Base-by-base conservation (phyloP, 1,140 invertebrate genomes). In the Colletes latitarsis region DNA sequence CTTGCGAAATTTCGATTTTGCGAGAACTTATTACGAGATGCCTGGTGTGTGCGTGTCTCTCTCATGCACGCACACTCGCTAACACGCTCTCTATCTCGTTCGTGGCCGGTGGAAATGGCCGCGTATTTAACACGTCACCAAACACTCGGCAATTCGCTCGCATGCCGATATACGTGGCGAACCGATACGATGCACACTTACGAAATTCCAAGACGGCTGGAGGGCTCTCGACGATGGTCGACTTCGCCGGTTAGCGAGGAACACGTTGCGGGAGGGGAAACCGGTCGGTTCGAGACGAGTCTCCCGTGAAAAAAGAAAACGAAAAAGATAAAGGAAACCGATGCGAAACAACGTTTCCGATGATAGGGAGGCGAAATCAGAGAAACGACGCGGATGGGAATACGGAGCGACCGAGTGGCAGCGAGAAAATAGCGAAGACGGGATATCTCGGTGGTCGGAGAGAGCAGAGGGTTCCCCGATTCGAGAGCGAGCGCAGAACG, bases 51-150 rank as follows among this genome's bases (percentile, higher is more conserved):
- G 30, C 2, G 43, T 43, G 49, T 49, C 53, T 75, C 19, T 74
- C 79, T 84, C 69, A 58, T 6, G 14, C 4, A 53, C 52, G 46
- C 71, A 80, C 64, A 67, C 21, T 52, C 60, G 57, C 39, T 2
- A 43, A 66, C 43, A 49, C 55, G 66, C 57, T 82, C 71, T 85
- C 63, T 69, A 58, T 75, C 69, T 77, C 68, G 60, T 75, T 62
- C 69, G 72, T 76, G 78, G 39, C 74, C 75, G 63, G 75, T 82
- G 78, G 87, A 88, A 89, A 89, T 89, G 87, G 89, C 78, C 82
- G 85, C 82, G 84, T 86, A 67, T 85, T 88, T 83, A 89, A 90
- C 89, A 90, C 89, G 89, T 90, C 89, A 90, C 89, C 89, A 89
- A 85, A 83, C 88, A 89, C 88, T 89, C 75, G 77, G 82, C 82